A percentile compares a stretch with the other conserved stretches of the same genome.
Evolutionary conservation across 2,888 invertebrate species (phyloP).

Genomic region (Timema podura): DNA sequence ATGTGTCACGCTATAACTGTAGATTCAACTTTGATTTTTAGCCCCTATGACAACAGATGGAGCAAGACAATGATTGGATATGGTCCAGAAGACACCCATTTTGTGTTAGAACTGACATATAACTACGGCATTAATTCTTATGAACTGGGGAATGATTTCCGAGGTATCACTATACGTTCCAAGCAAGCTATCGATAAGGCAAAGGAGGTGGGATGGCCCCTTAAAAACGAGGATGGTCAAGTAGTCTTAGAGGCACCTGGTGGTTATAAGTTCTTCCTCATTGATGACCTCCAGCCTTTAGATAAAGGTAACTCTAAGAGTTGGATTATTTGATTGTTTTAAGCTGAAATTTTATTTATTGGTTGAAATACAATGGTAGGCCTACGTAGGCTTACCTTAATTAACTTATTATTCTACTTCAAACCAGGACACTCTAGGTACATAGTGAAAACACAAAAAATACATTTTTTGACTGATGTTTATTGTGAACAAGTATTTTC

Average conservation of each 20-base stretch:
- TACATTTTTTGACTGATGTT: too few relatives aligned
- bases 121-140: conserved; percentile 92
- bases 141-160: conserved; percentile 87
- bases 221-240: conserved; percentile 57
- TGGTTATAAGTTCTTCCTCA: conserved; percentile 82
- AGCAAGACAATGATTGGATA: conserved; percentile 99
- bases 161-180: conserved; percentile 79
- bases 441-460: too few relatives aligned
- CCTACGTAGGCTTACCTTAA: too few relatives aligned
- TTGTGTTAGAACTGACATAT: conserved; percentile 95
- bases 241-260: conserved; percentile 79
- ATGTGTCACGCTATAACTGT: background rate
- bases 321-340: too few relatives aligned
- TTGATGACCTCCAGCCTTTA: conserved; percentile 64
- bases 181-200: conserved; percentile 72
- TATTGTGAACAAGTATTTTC: too few relatives aligned
- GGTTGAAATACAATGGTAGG: too few relatives aligned
- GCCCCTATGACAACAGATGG: conserved; percentile 97
- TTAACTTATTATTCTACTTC: too few relatives aligned
- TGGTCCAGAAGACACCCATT: conserved; percentile 90
- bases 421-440: too few relatives aligned
- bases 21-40: conserved; percentile 44
- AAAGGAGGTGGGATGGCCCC: conserved; percentile 65
- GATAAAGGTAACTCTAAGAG: conserved; percentile 53
- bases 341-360: too few relatives aligned